Base-by-base conservation (phyloP, 2,888 invertebrate genomes). In the Morpho helenor region DNA sequence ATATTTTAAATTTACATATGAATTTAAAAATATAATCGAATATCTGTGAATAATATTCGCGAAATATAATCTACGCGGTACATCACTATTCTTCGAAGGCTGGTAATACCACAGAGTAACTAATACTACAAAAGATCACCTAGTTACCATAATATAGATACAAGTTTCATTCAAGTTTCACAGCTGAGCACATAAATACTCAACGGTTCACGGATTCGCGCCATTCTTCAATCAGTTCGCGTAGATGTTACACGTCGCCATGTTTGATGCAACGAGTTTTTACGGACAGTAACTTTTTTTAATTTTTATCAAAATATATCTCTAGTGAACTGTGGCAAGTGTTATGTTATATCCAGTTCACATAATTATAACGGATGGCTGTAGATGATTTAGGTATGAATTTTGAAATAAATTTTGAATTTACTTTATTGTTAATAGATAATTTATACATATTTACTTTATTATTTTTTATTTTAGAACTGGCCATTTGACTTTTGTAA, bases 221-320 rank as follows among this genome's bases (percentile, higher is more conserved):
- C 77, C 83, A 86, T 80, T 84, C 71, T 70, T 58, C 68, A 67
- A 67, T 54, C 68, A 66, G 42, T 42, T n/a, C 54, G 66, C 76
- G 67, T 72, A 68, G 70, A 70, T 5, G 48, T 75, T 72, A 46
- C 60, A 63, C 64, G 66, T 66, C 56, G 56, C 58, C 60, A 63
- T 67, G 60, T 67, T 64, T 53, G 47, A 57, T 60, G 51, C 59
- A 10, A 50, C 8, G 16, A 23, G 2, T 50, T 22, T 2, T 39
- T 31, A 48, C 48, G 31, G 39, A n/a, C 16, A 8, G 16, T 40
- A 49, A 49, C 49, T 42, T 50, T 51, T 40, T 47, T 53, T 47
- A 5, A 9, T 55, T 58, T 16, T 31, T n/a, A 43, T 40, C 22
- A 23, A 42, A 50, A n/a, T 41, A 40, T 54, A 2, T 51, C 41